These are phyloP conservation scores for Drosophila takahashii DNA, from an alignment of 1,140 invertebrate species.

Conservation along the genomic window DNA sequence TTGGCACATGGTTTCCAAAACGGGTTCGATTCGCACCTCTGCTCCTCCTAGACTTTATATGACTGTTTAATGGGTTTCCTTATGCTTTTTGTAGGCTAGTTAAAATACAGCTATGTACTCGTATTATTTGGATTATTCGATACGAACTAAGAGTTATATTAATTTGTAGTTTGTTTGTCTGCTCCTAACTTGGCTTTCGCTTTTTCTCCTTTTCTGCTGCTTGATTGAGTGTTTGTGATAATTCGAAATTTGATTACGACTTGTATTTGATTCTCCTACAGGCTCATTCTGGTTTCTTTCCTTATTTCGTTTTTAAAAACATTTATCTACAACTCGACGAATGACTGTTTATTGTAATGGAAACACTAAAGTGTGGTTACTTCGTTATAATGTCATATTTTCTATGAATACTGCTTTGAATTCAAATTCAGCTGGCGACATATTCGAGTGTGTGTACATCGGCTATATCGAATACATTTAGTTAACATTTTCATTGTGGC, in stretches of 20 bases:
- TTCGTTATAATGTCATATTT: conserved; percentile 63
- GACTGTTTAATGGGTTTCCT: conserved; percentile 44
- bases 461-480: conserved; percentile 73
- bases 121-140: conserved; percentile 68
- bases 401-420: conserved; percentile 78
- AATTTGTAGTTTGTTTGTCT: conserved; percentile 74
- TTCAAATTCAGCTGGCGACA: conserved; percentile 68
- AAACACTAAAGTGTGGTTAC: conserved; percentile 69
- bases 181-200: conserved; percentile 50
- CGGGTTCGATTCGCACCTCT: conserved; percentile 36
- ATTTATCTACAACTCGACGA: conserved; percentile 79
- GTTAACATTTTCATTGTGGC: conserved; percentile 72
- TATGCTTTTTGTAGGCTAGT: conserved; percentile 63
- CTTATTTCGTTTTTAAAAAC: conserved; percentile 62
- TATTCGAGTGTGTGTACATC: conserved; percentile 42
- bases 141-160: conserved; percentile 65
- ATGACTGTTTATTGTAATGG: conserved; percentile 70
- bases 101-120: conserved; percentile 74
- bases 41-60: conserved; percentile 9
- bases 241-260: conserved; percentile 75
- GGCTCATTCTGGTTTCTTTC: conserved; percentile 4
- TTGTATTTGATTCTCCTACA: conserved; percentile 69
- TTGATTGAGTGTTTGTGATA: conserved; percentile 45
- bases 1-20: conserved; percentile 81
- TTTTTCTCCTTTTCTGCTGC: conserved; percentile 9